A percentile compares a stretch with the other conserved stretches of the same genome.
phyloP scores from a whole-genome alignment of 2,888 invertebrate genomes.

The Morpho helenor region DNA sequence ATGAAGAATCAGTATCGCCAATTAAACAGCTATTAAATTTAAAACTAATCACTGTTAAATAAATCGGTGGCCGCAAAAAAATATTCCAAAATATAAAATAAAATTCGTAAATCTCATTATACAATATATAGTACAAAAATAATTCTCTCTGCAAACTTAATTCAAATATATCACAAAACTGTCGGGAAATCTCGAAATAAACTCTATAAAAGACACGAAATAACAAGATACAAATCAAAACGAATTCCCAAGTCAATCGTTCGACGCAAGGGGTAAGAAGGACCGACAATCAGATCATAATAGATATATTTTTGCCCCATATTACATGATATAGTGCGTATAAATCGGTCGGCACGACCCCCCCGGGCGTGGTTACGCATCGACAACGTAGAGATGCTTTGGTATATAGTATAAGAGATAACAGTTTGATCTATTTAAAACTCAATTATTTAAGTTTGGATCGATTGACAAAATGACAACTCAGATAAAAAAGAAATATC shows the following conservation, averaged over 20 bases:
- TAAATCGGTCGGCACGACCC: constrained; percentile 64
- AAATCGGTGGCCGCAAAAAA: too few species aligned
- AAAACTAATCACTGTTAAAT: too few species aligned
- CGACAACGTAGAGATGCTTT: constrained; percentile 20
- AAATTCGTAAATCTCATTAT: too few species aligned
- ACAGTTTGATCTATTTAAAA: too few species aligned
- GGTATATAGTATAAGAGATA: not conserved
- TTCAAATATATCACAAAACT: constrained; percentile 4
- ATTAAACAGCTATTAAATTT: too few species aligned
- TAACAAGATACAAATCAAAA: constrained; percentile 49
- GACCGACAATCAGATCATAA: constrained; percentile 64
- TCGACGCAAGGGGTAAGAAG: constrained; percentile 47
- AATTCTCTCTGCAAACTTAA: not conserved
- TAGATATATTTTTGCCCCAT: constrained; percentile 52
- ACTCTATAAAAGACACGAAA: constrained; percentile 19
- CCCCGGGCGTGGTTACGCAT: constrained; percentile 55
- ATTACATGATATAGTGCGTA: constrained; percentile 54
- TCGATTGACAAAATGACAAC: too few species aligned
- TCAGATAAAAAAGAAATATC: too few species aligned
- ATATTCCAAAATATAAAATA: too few species aligned
- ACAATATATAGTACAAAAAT: too few species aligned
- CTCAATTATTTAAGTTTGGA: too few species aligned
- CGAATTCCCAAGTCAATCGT: constrained; percentile 65
- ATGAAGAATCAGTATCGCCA: too few species aligned
- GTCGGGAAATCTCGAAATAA: constrained; percentile 7